Percentiles rank a stretch among this genome's conserved stretches.
Evolutionary conservation across 2,797 vertebrate genomes (phyloP).

Genomic region (Enteromius trimaculatus): DNA sequence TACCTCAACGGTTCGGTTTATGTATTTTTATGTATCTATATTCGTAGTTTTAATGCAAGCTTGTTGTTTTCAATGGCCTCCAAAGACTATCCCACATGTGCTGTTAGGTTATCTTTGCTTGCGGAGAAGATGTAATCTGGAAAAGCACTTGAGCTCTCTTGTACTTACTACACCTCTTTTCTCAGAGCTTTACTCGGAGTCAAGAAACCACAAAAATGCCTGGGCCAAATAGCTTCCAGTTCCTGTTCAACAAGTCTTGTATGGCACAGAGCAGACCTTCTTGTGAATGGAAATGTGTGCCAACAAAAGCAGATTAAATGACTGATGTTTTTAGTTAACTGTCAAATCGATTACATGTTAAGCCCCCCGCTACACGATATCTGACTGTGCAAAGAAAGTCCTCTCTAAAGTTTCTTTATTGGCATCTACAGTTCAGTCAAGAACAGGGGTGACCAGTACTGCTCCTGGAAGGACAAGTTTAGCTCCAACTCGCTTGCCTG

Average conservation of each 20-base stretch:
- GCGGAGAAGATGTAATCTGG: constrained; percentile 52
- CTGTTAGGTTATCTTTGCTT: constrained; percentile 56
- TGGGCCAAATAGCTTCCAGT: constrained; percentile 61
- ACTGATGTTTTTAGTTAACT: constrained; percentile 7
- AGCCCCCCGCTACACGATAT: neutral
- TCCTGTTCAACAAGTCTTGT: constrained; percentile 47
- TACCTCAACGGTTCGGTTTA: constrained; percentile 41
- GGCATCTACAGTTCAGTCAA: neutral
- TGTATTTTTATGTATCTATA: constrained; percentile 41
- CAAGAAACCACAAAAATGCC: constrained; percentile 73
- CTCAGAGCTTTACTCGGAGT: constrained; percentile 56
- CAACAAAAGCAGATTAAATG: constrained; percentile 29
- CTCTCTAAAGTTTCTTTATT: neutral
- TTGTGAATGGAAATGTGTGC: neutral
- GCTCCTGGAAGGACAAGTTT: neutral
- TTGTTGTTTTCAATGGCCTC: constrained; percentile 52
- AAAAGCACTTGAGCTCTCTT: constrained; percentile 67
- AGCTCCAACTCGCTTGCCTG: neutral
- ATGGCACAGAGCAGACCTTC: neutral
- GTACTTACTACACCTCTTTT: constrained; percentile 65
- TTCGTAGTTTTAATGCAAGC: constrained; percentile 42
- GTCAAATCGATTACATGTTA: neutral
- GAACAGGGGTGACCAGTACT: neutral
- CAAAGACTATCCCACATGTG: constrained; percentile 48
- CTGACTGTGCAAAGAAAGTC: neutral